Percentiles rank a stretch among this genome's conserved stretches.
Evolutionary conservation across 2,797 vertebrate genomes (phyloP).

Genomic region (Vespertilio murinus): DNA sequence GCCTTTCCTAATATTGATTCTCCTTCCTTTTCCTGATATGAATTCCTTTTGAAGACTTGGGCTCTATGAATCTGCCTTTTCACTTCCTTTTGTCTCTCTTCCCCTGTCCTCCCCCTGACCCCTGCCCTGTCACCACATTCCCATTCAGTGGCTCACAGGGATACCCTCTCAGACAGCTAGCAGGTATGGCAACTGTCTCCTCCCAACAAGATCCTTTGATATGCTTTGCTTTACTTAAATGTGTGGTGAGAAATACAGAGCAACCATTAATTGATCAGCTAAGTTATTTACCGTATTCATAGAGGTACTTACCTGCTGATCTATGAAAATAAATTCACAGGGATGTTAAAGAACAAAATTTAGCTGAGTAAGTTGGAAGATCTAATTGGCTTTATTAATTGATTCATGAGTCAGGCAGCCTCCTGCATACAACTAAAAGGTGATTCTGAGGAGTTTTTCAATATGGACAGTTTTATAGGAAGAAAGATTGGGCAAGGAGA

Average conservation of each 20-base stretch:
- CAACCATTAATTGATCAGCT: background rate
- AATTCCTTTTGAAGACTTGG: background rate
- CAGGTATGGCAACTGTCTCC: background rate
- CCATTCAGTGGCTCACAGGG: background rate
- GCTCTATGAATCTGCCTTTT: background rate
- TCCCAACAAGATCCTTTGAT: background rate
- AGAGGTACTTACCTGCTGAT: background rate
- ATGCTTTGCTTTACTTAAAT: background rate
- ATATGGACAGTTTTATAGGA: background rate
- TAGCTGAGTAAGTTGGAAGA: background rate
- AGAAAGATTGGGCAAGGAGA: background rate
- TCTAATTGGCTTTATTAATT: background rate
- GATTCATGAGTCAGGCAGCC: background rate
- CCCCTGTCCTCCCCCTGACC: background rate
- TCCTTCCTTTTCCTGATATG: background rate
- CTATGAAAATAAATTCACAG: background rate
- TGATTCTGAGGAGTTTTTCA: background rate
- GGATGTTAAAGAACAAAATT: background rate
- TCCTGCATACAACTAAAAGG: background rate
- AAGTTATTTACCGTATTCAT: background rate
- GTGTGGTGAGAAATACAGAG: background rate
- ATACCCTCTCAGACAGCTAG: background rate
- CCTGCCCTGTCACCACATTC: background rate
- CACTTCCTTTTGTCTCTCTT: background rate
- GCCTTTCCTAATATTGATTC: background rate